phyloP scores from a whole-genome alignment of 2,888 invertebrate genomes.

The Bombylius major region DNA sequence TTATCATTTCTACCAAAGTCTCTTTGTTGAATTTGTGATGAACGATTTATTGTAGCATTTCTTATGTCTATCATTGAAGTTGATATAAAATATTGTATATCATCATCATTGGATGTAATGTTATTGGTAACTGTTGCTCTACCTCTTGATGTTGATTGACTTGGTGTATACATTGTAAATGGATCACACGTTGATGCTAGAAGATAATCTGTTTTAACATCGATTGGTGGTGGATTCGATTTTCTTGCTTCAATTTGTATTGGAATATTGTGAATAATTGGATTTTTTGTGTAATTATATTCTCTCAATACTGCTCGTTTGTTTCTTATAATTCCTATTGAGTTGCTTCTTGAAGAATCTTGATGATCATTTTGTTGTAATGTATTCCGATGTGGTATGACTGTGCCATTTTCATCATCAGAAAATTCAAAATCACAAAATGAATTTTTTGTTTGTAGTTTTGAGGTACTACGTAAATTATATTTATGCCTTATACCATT shows the following conservation, averaged over 20 bases:
- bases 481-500: not conserved
- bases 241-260: conserved; percentile 15
- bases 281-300: not conserved
- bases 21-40: not conserved
- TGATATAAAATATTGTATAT: no score
- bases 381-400: not conserved
- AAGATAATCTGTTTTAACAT: conserved; percentile 20
- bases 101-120: not conserved
- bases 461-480: not conserved
- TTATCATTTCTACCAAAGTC: not conserved
- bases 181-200: conserved; percentile 18
- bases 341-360: no score
- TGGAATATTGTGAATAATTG: conserved; percentile 20
- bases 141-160: no score
- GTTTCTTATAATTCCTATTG: not conserved
- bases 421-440: conserved; percentile 26
- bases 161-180: not conserved
- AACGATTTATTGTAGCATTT: not conserved
- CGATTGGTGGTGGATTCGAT: conserved; percentile 20
- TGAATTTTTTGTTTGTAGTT: not conserved
- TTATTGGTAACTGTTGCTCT: not conserved
- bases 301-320: not conserved
- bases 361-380: not conserved
- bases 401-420: conserved; percentile 26
- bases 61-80: not conserved